A percentile compares a stretch with the other conserved stretches of the same genome.
phyloP scores from a whole-genome alignment of 2,113 vertebrate genomes.

The Etheostoma cragini region DNA sequence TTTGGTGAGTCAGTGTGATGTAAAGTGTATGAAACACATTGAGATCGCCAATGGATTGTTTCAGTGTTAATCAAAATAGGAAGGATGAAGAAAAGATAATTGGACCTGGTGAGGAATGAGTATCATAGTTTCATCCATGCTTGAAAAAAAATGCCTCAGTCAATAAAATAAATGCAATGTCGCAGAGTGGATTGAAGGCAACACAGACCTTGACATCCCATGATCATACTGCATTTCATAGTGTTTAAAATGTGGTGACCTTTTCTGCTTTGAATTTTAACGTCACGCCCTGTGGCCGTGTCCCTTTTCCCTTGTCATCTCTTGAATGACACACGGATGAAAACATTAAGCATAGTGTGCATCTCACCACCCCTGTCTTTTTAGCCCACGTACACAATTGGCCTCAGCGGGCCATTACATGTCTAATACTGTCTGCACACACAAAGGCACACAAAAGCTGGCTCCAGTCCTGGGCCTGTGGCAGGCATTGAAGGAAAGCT shows the following conservation, averaged over 20 bases:
- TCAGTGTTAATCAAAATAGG: constrained; percentile 27
- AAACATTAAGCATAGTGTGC: background rate
- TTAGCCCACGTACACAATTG: background rate
- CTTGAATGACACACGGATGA: background rate
- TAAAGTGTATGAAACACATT: constrained; percentile 55
- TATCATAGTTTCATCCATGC: background rate
- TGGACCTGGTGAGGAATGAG: constrained; percentile 6
- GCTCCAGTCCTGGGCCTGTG: constrained; percentile 30
- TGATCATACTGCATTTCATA: background rate
- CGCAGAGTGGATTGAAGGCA: background rate
- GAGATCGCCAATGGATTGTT: constrained; percentile 24
- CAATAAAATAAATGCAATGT: background rate
- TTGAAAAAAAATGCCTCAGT: constrained; percentile 13
- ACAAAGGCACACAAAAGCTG: constrained; percentile 16
- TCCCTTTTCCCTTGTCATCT: constrained; percentile 10
- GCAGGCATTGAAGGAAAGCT: constrained; percentile 25
- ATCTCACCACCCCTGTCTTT: background rate
- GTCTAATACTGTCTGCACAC: constrained; percentile 2
- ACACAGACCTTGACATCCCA: background rate
- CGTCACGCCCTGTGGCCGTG: background rate
- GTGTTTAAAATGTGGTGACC: background rate
- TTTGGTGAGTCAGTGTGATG: constrained; percentile 51
- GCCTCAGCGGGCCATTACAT: constrained; percentile 4
- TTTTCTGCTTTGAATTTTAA: background rate
- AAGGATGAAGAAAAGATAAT: background rate